A percentile compares a stretch with the other conserved stretches of the same genome.
Conservation (phyloP, 2,888 invertebrate genomes). For the Teleogryllus oceanicus region DNA sequence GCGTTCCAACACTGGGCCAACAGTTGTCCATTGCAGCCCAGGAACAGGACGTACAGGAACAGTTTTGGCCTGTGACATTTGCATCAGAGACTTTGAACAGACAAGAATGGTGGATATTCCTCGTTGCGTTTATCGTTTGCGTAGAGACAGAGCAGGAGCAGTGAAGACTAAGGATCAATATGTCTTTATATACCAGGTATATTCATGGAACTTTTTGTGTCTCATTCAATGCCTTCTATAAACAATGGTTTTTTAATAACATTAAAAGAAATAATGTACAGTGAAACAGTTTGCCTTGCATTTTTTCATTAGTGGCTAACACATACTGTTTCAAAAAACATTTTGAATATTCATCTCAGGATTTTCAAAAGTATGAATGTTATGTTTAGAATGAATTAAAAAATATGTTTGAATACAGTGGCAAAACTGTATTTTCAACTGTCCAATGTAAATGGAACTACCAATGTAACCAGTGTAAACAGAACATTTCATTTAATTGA, state of each 20-base stretch:
- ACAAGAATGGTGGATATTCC: constrained; percentile 80
- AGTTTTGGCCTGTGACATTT: constrained; percentile 79
- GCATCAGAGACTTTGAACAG: constrained; percentile 81
- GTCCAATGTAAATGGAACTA: no score
- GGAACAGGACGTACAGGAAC: constrained; percentile 87
- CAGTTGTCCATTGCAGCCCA: constrained; percentile 81
- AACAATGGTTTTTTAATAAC: no score
- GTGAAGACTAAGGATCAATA: constrained; percentile 91
- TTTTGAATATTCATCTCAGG: constrained; percentile 10
- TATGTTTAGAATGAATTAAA: no score
- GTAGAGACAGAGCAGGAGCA: constrained; percentile 83
- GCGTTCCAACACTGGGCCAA: constrained; percentile 60
- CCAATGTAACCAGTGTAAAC: no score
- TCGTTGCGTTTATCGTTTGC: constrained; percentile 74
- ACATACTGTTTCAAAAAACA: background rate
- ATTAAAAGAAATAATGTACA: no score
- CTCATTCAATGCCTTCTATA: no score
- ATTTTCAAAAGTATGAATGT: background rate
- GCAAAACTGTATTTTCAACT: no score
- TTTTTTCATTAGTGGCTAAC: no score
- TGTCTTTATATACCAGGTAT: constrained; percentile 84
- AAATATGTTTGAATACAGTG: no score
- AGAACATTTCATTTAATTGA: no score
- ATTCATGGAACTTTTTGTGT: background rate
- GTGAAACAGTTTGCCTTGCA: no score